Evolutionary conservation across 2,888 invertebrate genomes (phyloP).

Genomic region (Dioctria linearis): DNA sequence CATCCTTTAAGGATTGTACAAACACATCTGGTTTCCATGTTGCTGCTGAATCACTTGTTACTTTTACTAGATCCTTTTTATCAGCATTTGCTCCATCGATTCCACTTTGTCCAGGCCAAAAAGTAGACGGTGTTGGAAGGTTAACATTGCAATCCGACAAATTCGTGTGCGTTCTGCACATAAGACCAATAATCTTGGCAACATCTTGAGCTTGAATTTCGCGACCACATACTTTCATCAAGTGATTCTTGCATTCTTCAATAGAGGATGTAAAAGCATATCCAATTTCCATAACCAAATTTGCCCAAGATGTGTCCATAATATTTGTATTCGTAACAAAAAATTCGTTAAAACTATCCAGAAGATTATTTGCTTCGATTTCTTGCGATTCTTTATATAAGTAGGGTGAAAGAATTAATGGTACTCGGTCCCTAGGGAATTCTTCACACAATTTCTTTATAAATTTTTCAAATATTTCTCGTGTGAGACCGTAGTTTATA

Average conservation of each 20-base stretch:
- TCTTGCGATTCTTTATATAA: constrained; percentile 88
- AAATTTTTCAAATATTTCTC: constrained; percentile 85
- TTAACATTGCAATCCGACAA: constrained; percentile 80
- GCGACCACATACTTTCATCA: constrained; percentile 85
- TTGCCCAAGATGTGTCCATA: constrained; percentile 85
- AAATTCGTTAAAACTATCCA: constrained; percentile 53
- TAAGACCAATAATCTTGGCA: constrained; percentile 87
- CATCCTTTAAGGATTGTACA: constrained; percentile 91
- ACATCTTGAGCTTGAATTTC: constrained; percentile 89
- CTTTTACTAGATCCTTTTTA: constrained; percentile 73
- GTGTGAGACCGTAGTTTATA: constrained; percentile 77
- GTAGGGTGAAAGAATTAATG: constrained; percentile 90
- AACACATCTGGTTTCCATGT: constrained; percentile 96
- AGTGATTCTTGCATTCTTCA: constrained; percentile 89
- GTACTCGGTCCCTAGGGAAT: constrained; percentile 90
- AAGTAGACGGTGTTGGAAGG: constrained; percentile 78
- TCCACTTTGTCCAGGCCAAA: constrained; percentile 73
- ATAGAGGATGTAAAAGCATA: constrained; percentile 89
- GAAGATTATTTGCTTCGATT: constrained; percentile 62
- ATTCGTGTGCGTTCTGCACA: constrained; percentile 84
- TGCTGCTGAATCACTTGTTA: constrained; percentile 70
- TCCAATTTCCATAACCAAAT: constrained; percentile 91
- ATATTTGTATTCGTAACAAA: constrained; percentile 68
- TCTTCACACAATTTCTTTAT: constrained; percentile 86
- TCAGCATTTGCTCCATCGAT: constrained; percentile 63